Conservation (phyloP, 2,888 invertebrate genomes). For the Caenorhabditis sinica region DNA sequence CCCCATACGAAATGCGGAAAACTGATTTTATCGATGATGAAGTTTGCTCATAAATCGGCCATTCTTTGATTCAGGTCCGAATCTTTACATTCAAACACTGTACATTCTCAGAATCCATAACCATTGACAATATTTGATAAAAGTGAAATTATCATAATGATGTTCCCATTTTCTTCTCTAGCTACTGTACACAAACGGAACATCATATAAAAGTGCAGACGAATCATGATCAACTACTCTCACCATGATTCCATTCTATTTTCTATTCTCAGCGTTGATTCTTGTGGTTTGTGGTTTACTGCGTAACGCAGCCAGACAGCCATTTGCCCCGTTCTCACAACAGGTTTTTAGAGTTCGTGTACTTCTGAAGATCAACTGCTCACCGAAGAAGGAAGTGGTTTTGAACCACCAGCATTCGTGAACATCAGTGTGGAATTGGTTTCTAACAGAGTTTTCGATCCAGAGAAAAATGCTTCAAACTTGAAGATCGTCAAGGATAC, state of each 20-base stretch:
- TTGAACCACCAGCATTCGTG: not conserved
- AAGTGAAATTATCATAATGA: not conserved
- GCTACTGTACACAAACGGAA: not conserved
- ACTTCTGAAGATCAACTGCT: conserved; percentile 45
- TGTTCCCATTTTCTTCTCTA: not conserved
- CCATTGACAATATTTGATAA: not conserved
- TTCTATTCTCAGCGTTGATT: not conserved
- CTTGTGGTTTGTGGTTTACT: conserved; percentile 22
- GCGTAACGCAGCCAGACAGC: not conserved
- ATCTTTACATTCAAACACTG: not conserved
- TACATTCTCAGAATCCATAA: not conserved
- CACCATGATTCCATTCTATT: conserved; percentile 21
- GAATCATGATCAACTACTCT: not conserved
- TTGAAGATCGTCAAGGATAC: conserved; percentile 57
- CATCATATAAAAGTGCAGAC: conserved; percentile 11
- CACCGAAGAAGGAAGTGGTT: conserved; percentile 52
- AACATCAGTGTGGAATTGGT: conserved; percentile 58
- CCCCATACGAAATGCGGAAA: no score
- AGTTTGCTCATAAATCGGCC: no score
- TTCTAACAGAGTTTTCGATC: conserved; percentile 50
- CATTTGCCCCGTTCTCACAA: not conserved
- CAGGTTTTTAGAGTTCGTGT: conserved; percentile 27
- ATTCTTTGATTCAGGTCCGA: no score
- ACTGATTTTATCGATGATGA: no score
- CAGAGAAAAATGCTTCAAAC: conserved; percentile 55